Conservation (phyloP, 2,113 vertebrate species). For the Chloropsis hardwickii region DNA sequence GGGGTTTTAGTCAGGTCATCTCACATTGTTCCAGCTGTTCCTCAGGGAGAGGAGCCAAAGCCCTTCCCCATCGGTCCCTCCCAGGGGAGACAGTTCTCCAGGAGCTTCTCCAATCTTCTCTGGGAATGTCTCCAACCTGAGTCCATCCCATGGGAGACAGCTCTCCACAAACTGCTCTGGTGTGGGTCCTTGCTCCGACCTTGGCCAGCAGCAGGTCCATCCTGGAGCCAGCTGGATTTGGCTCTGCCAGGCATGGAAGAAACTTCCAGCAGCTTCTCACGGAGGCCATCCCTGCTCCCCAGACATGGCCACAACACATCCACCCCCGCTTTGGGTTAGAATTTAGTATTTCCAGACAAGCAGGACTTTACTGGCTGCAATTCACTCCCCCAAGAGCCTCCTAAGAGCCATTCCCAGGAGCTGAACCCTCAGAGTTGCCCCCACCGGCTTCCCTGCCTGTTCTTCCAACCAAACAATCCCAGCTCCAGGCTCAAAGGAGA, state of each 20-base stretch:
- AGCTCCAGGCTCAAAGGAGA: background rate
- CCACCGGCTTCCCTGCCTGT: background rate
- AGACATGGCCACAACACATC: rapidly evolving
- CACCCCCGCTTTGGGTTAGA: background rate
- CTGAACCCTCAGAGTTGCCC: background rate
- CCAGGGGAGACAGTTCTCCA: background rate
- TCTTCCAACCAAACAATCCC: background rate
- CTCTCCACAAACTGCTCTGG: background rate
- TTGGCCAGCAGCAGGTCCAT: background rate
- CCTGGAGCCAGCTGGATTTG: background rate
- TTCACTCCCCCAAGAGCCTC: background rate
- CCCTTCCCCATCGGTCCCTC: background rate
- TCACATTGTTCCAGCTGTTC: background rate
- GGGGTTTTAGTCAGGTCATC: too few relatives aligned
- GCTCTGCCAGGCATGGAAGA: background rate
- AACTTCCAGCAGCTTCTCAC: background rate
- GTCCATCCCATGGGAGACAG: background rate
- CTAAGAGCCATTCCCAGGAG: background rate
- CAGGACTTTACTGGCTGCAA: rapidly evolving
- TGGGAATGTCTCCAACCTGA: background rate
- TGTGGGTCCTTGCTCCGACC: background rate
- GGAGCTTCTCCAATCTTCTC: background rate
- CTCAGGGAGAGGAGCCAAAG: background rate
- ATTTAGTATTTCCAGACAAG: background rate
- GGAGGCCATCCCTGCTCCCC: background rate